These are phyloP conservation scores for Cyprinodon diabolis DNA, from an alignment of 2,797 vertebrate species.

Conservation along the genomic window DNA sequence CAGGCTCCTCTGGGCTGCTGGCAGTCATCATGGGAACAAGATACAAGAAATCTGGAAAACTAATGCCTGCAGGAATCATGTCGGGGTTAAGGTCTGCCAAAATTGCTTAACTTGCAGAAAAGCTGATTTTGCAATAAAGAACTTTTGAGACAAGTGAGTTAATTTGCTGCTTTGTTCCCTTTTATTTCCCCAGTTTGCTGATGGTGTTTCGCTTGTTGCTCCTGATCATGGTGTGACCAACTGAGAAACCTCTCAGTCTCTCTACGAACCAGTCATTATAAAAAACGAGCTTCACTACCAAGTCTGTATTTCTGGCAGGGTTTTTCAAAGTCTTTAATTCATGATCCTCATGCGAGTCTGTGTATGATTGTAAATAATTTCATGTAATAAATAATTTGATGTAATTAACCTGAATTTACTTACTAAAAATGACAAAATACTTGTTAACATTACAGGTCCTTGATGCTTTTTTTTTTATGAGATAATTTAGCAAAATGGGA, in stretches of 20 bases:
- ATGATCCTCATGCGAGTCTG: background rate
- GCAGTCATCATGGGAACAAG: constrained; percentile 90
- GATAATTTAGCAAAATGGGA: background rate
- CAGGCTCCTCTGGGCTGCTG: constrained; percentile 86
- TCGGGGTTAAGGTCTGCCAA: constrained; percentile 86
- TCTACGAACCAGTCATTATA: background rate
- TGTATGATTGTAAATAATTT: background rate
- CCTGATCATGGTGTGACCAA: constrained; percentile 59
- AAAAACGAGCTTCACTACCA: constrained; percentile 25
- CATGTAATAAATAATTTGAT: background rate
- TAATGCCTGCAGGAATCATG: constrained; percentile 90
- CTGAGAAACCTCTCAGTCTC: background rate
- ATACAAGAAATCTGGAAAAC: constrained; percentile 90
- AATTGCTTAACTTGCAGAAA: background rate
- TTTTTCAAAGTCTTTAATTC: background rate
- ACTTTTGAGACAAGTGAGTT: background rate
- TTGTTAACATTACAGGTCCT: background rate
- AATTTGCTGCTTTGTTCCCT: background rate
- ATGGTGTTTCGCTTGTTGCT: constrained; percentile 90
- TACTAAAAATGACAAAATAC: background rate
- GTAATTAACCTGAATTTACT: background rate
- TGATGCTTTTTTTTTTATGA: background rate
- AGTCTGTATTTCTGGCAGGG: constrained; percentile 2
- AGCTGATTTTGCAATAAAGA: background rate
- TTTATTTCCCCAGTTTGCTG: constrained; percentile 81